These are phyloP conservation scores for Bombylius discolor DNA, from an alignment of 2,888 invertebrate species.

Conservation along the genomic window DNA sequence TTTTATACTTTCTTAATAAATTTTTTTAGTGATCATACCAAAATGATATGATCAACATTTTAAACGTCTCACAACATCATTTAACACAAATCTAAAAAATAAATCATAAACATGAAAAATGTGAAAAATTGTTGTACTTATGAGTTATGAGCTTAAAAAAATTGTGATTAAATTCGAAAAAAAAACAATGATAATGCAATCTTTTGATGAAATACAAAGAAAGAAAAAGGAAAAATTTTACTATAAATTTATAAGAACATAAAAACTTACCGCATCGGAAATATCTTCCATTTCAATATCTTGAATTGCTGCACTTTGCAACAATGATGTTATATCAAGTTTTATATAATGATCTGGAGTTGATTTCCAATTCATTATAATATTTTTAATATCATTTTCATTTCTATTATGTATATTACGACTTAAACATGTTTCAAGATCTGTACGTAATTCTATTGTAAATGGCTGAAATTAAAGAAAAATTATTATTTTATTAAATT, in stretches of 20 bases:
- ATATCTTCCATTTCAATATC: slow-evolving; percentile 78
- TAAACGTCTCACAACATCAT: no score
- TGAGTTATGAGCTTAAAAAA: no score
- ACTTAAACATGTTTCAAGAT: slow-evolving; percentile 61
- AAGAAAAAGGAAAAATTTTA: slow-evolving; percentile 15
- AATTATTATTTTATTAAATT: no score
- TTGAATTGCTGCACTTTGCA: slow-evolving; percentile 70
- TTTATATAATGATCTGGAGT: slow-evolving; percentile 71
- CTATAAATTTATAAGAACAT: background rate
- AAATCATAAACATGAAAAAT: no score
- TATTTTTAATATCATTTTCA: slow-evolving; percentile 61
- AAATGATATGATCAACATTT: no score
- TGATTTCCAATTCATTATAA: slow-evolving; percentile 57
- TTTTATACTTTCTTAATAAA: no score
- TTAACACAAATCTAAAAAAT: no score
- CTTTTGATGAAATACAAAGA: background rate
- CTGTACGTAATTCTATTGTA: slow-evolving; percentile 75
- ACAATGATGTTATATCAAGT: slow-evolving; percentile 67
- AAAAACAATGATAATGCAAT: background rate
- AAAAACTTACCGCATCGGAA: slow-evolving; percentile 37
- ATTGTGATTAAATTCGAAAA: background rate
- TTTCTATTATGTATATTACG: slow-evolving; percentile 75
- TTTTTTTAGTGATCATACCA: no score
- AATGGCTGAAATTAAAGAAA: slow-evolving; percentile 56
- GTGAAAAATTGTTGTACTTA: no score